Conservation (phyloP, 2,888 invertebrate genomes). For the Cephus pygmeus region DNA sequence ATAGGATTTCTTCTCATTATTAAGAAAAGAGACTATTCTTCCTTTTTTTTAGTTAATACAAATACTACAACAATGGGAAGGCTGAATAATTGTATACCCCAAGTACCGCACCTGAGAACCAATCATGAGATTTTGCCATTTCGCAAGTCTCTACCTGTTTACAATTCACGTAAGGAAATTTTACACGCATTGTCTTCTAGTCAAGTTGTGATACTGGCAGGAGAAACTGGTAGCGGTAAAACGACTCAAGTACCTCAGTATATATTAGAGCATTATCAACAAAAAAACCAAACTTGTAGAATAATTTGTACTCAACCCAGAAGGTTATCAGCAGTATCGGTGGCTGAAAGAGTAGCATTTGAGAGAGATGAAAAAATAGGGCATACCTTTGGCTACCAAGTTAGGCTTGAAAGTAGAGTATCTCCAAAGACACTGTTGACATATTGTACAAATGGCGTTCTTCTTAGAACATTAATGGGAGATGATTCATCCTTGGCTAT, state of each 20-base stretch:
- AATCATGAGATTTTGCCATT: conserved; percentile 71
- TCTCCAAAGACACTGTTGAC: conserved; percentile 84
- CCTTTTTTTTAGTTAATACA: conserved; percentile 57
- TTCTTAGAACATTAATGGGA: conserved; percentile 88
- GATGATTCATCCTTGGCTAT: conserved; percentile 77
- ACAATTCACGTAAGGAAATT: conserved; percentile 74
- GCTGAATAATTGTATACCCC: conserved; percentile 76
- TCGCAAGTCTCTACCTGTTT: conserved; percentile 78
- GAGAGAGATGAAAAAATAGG: conserved; percentile 79
- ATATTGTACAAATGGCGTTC: conserved; percentile 92
- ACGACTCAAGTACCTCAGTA: conserved; percentile 96
- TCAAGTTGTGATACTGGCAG: conserved; percentile 78
- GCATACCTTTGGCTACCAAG: conserved; percentile 87
- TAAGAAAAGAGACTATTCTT: background rate
- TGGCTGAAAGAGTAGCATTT: conserved; percentile 85
- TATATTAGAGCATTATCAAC: conserved; percentile 81
- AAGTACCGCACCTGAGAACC: conserved; percentile 69
- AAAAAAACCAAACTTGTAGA: conserved; percentile 75
- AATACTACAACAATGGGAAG: conserved; percentile 72
- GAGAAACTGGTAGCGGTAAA: conserved; percentile 94
- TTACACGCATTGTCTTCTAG: conserved; percentile 68
- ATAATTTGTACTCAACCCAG: conserved; percentile 95
- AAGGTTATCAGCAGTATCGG: conserved; percentile 88
- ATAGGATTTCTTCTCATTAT: conserved; percentile 4
- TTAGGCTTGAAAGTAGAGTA: conserved; percentile 87